Conservation (phyloP, 2,797 vertebrate genomes). For the Cyprinodon diabolis region DNA sequence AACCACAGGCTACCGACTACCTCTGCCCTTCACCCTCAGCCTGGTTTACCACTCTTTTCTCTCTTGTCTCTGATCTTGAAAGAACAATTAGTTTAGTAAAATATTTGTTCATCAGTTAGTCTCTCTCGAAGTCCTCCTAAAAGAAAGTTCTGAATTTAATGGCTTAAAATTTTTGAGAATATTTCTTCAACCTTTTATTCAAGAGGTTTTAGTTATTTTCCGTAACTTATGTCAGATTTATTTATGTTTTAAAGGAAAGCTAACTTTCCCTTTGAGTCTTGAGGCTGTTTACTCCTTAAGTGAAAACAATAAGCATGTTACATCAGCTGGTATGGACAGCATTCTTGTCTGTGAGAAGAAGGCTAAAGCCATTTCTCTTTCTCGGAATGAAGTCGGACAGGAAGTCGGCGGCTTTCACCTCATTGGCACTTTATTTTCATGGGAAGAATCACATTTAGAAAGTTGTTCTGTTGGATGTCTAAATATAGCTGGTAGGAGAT, state of each 20-base stretch:
- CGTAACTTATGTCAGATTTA: not conserved
- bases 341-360: constrained; percentile 17
- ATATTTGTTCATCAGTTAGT: not conserved
- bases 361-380: not conserved
- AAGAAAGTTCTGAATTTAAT: not conserved
- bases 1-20: constrained; percentile 23
- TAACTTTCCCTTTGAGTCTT: not conserved
- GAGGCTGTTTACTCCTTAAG: constrained; percentile 5
- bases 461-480: not conserved
- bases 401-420: constrained; percentile 10
- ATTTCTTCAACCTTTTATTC: not conserved
- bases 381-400: constrained; percentile 40
- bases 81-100: not conserved
- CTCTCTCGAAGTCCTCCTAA: not conserved
- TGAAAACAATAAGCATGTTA: constrained; percentile 11
- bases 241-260: not conserved
- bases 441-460: not conserved
- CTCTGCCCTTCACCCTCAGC: constrained; percentile 11
- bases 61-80: not conserved
- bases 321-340: constrained; percentile 24
- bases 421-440: not conserved
- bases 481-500: not conserved
- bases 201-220: constrained; percentile 2
- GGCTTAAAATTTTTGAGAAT: not conserved
- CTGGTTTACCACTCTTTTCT: constrained; percentile 14